Conservation (phyloP, 2,888 invertebrate genomes). For the Trilocha varians region DNA sequence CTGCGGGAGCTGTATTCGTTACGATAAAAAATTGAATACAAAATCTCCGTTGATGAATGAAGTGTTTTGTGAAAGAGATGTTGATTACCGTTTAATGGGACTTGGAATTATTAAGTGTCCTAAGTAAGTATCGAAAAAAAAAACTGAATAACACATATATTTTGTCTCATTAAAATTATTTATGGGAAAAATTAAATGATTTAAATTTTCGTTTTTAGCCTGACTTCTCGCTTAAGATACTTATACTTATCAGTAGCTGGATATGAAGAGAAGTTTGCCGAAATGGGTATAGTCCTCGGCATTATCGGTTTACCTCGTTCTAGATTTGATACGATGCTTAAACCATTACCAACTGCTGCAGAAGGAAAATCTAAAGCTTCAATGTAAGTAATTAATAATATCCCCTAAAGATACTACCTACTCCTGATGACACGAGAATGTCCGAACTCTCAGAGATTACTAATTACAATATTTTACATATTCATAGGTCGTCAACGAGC, state of each 20-base stretch:
- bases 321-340: constrained; percentile 73
- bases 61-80: constrained; percentile 66
- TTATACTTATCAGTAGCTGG: constrained; percentile 68
- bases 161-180: neutral
- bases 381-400: constrained; percentile 21
- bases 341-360: constrained; percentile 27
- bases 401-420: too few species aligned
- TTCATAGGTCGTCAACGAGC: constrained; percentile 28
- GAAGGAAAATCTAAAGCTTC: constrained; percentile 41
- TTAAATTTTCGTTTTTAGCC: constrained; percentile 16
- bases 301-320: constrained; percentile 73
- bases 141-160: neutral
- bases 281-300: constrained; percentile 66
- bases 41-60: constrained; percentile 75
- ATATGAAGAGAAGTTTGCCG: constrained; percentile 65
- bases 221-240: constrained; percentile 56
- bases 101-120: constrained; percentile 59
- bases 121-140: constrained; percentile 42
- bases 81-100: constrained; percentile 74
- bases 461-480: neutral
- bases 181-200: neutral
- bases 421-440: too few species aligned
- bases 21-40: constrained; percentile 71
- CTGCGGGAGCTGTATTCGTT: constrained; percentile 63
- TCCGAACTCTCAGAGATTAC: too few species aligned